A percentile compares a stretch with the other conserved stretches of the same genome.
These are phyloP conservation scores for Papilio helenus DNA, from an alignment of 1,140 invertebrate genomes.

Conservation along the genomic window DNA sequence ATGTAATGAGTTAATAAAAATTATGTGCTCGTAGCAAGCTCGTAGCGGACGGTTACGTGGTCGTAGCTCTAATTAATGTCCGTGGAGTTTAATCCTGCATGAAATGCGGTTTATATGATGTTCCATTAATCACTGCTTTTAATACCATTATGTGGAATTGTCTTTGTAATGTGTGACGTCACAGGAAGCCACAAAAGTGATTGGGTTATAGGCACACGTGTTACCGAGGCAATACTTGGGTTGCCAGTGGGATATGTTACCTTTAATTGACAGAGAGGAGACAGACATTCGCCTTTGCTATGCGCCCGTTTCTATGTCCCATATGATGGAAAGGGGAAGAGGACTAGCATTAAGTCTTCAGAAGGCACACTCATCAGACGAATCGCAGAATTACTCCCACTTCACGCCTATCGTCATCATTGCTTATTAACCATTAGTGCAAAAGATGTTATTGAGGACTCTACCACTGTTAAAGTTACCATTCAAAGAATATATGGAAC, in stretches of 20 bases:
- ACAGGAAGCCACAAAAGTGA: not conserved
- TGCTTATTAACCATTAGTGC: too few species aligned
- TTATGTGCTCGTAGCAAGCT: not conserved
- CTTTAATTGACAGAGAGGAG: too few species aligned
- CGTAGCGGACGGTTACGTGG: not conserved
- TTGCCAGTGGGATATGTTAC: too few species aligned
- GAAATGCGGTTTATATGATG: conserved; percentile 10
- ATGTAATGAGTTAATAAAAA: not conserved
- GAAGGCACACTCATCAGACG: too few species aligned
- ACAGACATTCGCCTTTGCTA: too few species aligned
- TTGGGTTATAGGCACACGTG: not conserved
- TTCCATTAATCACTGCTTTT: conserved; percentile 4
- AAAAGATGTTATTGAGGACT: too few species aligned
- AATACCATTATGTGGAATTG: conserved; percentile 5
- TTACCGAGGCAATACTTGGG: not conserved
- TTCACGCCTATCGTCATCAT: too few species aligned
- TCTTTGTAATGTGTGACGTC: conserved; percentile 17
- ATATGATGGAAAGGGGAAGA: too few species aligned
- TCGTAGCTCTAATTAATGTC: conserved; percentile 8
- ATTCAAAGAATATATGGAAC: not conserved
- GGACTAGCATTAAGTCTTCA: too few species aligned
- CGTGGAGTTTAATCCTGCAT: conserved; percentile 6
- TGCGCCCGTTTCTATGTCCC: too few species aligned
- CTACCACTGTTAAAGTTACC: too few species aligned
- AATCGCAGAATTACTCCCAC: too few species aligned